Base-by-base conservation (phyloP, 2,888 invertebrate genomes). In the Lepidonotus clava region DNA sequence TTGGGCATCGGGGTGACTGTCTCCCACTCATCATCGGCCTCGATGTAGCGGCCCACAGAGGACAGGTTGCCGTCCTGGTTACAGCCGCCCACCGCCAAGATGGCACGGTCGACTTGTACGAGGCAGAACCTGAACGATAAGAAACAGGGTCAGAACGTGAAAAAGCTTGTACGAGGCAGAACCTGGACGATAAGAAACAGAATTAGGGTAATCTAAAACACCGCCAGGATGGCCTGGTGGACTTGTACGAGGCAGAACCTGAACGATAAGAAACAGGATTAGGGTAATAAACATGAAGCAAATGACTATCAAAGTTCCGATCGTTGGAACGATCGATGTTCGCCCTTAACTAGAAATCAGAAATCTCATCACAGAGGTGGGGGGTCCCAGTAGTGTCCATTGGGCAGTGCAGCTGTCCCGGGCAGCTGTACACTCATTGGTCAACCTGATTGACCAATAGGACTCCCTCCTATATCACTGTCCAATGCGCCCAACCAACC, bases 41-140 rank as follows among this genome's bases (percentile, higher is more conserved):
- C 88, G 18, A 24, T 34, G 86, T 88, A 89, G 40, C 84, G 38
- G 21, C 34, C 46, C 8, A 87, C 86, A n/a, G 76, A 46, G 41
- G 41, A 51, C 66, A 89, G 83, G 67, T 88, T 89, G 4, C 89
- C 88, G 18, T 88, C 86, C 11, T 84, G 76, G 56, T 86, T 87
- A 41, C 87, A 85, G 1, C 89, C 89, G 14, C 89, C 89, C 11
- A 89, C 40, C 11, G 87, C 86, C 38, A 85, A 88, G 36, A 89
- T 87, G 36, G 40, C 67, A 53, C 86, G 86, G 67, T 89, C 89
- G 32, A 88, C 84, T 53, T 89, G 88, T 6, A 89, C 88, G 36
- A 89, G 71, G 80, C 87, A 87, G 56, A 88, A 89, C 86, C 89
- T 88, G 84, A 1, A 71, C 18, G 46, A 18, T 46, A 18, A 46